These are phyloP conservation scores for Graphium colonna DNA, from an alignment of 2,888 invertebrate genomes.

Conservation along the genomic window DNA sequence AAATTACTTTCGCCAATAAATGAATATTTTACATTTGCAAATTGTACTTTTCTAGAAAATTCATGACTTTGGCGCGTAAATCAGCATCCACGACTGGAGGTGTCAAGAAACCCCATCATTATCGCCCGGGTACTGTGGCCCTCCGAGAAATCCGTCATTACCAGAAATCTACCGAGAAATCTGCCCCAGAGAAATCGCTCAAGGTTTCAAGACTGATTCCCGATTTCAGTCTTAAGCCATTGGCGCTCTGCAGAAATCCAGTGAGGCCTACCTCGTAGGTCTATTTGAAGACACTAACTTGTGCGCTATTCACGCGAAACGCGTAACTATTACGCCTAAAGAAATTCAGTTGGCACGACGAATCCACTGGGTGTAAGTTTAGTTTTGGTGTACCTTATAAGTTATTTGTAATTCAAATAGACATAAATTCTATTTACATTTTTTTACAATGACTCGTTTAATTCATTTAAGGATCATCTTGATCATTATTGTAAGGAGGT, in stretches of 20 bases:
- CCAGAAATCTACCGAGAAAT: constrained; percentile 97
- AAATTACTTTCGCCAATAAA: too few species aligned
- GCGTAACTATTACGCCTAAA: constrained; percentile 99
- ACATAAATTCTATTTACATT: constrained; percentile 56
- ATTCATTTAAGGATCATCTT: constrained; percentile 49
- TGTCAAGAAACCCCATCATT: constrained; percentile 98
- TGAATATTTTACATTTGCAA: too few species aligned
- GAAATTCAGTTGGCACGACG: constrained; percentile 97
- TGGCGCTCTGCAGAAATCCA: too few species aligned
- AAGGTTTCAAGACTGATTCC: too few species aligned
- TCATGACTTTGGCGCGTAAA: constrained; percentile 95
- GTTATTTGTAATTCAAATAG: constrained; percentile 69
- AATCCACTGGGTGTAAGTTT: constrained; percentile 94
- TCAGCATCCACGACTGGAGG: constrained; percentile 97
- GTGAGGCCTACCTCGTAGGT: constrained; percentile 97
- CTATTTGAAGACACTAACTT: too few species aligned
- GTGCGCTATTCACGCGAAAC: too few species aligned
- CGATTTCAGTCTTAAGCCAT: constrained; percentile 97
- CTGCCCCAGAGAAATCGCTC: constrained; percentile 98
- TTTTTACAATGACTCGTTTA: constrained; percentile 53
- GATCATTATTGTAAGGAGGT: constrained; percentile 61
- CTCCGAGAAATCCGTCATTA: constrained; percentile 98
- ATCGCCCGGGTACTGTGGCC: constrained; percentile 97
- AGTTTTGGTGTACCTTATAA: constrained; percentile 54
- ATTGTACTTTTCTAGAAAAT: too few species aligned